Base-by-base conservation (phyloP, 2,113 vertebrate species). In the Platichthys stellatus region DNA sequence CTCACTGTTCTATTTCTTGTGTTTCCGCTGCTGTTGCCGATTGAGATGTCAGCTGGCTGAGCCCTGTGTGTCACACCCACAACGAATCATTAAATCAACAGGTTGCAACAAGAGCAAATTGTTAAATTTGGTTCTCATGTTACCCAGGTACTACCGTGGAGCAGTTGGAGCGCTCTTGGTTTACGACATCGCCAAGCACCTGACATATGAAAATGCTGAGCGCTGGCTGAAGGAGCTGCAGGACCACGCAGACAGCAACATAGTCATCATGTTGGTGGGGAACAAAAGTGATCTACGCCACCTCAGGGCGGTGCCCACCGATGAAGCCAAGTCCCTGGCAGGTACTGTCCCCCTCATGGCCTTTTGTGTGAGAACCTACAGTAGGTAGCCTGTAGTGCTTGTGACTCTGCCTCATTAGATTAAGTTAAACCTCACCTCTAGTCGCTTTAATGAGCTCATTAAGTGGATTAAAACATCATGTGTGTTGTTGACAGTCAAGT, bases 221-320 rank as follows among this genome's bases (percentile, higher is more conserved):
- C 95, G 95, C 76, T 97, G 96, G 96, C 92, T 97, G 79, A 95
- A 95, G 86, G 96, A 97, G 93, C 93, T 97, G 91, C 95, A 95
- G 88, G 96, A 96, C 87, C 96, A 97, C 0, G 96, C 96, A 0
- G 96, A 96, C 0, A 90, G 90, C 91, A 96, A 96, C 93, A 96
- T 96, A 0, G 95, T 96, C 91, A 95, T 97, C 93, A 96, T 97
- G 96, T 86, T 97, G 23, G 96, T 96, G 89, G 96, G 96, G 65
- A 97, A 96, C 93, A 97, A 97, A 90, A 94, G 94, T 2, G 93
- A 95, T 72, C 86, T 95, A 43, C 93, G 94, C 24, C 96, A 97
- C 89, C 92, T 97, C 1, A 87, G 95, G n/a, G 95, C 96, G 0
- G 96, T 97, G 76, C 95, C 96, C 79, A 95, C 94, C 0, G 95